These are phyloP conservation scores for Monopterus albus DNA, from an alignment of 2,113 vertebrate genomes.

Conservation along the genomic window DNA sequence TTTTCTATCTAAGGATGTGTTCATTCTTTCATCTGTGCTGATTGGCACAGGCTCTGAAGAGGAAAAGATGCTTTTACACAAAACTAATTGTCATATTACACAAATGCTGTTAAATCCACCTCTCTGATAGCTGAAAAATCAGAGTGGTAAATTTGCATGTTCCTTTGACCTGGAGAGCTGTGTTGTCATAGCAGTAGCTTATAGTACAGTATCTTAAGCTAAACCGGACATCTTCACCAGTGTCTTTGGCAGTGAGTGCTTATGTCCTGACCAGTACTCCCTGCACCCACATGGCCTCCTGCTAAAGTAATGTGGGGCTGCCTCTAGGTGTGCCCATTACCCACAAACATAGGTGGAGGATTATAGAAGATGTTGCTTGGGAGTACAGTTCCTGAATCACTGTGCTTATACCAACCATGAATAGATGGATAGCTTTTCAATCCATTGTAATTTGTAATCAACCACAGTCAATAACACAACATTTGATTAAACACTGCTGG, in stretches of 20 bases:
- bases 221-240: not conserved
- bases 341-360: not conserved
- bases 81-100: not conserved
- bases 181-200: not conserved
- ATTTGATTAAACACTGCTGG: not conserved
- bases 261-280: not conserved
- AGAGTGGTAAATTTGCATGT: not conserved
- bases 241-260: not conserved
- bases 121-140: constrained; percentile 13
- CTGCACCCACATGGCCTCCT: no score
- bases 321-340: not conserved
- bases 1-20: not conserved
- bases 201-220: not conserved
- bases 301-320: not conserved
- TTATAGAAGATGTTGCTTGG: not conserved
- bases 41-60: not conserved
- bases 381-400: not conserved
- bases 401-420: not conserved
- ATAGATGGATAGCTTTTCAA: constrained; percentile 11
- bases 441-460: constrained; percentile 17
- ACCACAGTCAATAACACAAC: not conserved
- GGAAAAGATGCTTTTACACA: not conserved
- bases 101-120: constrained; percentile 2
- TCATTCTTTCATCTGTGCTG: not conserved
- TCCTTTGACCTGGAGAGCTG: not conserved